These are phyloP conservation scores for Monochamus saltuarius DNA, from an alignment of 1,140 invertebrate genomes.

Conservation along the genomic window DNA sequence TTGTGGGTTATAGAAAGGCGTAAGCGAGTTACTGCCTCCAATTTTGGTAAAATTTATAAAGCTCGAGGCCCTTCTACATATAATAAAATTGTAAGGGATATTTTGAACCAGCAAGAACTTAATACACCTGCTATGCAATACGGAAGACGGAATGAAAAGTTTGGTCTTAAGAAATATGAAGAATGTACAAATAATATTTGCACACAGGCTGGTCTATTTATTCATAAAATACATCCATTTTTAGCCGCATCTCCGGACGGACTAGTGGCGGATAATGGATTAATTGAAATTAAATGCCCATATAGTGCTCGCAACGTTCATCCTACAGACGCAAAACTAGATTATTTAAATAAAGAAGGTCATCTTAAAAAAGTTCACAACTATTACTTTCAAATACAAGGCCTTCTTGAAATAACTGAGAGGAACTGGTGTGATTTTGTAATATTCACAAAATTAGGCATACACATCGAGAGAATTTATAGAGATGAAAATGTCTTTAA, in stretches of 20 bases:
- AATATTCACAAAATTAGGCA: constrained; percentile 5
- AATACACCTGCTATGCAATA: neutral
- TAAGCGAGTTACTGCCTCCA: constrained; percentile 12
- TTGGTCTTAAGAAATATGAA: neutral
- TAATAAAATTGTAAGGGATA: neutral
- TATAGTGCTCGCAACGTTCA: constrained; percentile 11
- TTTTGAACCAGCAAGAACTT: neutral
- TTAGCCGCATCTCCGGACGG: constrained; percentile 28
- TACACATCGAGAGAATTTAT: constrained; percentile 1
- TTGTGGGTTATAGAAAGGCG: constrained; percentile 2
- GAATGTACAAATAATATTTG: neutral
- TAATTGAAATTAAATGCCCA: constrained; percentile 30
- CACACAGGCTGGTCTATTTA: constrained; percentile 12
- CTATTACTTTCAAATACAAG: constrained; percentile 25
- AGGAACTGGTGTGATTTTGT: constrained; percentile 15
- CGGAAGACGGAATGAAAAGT: constrained; percentile 1
- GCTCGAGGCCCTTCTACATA: neutral
- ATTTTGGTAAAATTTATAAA: constrained; percentile 18
- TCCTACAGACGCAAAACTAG: neutral
- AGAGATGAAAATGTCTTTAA: neutral
- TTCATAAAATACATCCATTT: constrained; percentile 14
- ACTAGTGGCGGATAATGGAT: constrained; percentile 14
- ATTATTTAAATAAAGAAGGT: neutral
- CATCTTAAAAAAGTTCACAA: neutral
- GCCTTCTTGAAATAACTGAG: constrained; percentile 11